phyloP scores from a whole-genome alignment of 2,888 invertebrate species.

The Leptogaster cylindrica region DNA sequence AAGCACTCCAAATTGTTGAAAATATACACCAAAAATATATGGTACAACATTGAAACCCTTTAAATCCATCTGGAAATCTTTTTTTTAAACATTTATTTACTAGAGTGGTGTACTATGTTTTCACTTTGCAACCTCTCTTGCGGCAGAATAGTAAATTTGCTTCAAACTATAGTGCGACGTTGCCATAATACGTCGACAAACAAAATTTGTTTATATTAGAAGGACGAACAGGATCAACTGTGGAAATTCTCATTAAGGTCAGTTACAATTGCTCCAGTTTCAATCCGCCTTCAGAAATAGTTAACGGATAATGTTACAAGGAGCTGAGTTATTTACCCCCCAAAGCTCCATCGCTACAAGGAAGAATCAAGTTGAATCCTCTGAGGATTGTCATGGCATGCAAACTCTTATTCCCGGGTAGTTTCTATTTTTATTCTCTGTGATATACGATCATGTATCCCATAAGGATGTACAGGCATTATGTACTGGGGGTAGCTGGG shows the following conservation, averaged over 20 bases:
- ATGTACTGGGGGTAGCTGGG: slow-evolving; percentile 11
- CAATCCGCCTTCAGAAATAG: neutral
- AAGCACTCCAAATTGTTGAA: too few species aligned
- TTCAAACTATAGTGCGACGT: too few species aligned
- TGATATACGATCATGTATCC: neutral
- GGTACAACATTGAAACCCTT: too few species aligned
- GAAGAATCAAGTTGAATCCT: neutral
- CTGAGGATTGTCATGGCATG: neutral
- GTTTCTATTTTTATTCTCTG: slow-evolving; percentile 21
- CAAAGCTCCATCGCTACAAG: neutral
- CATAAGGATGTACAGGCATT: neutral
- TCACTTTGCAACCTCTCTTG: too few species aligned
- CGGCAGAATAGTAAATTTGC: too few species aligned
- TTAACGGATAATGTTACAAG: neutral
- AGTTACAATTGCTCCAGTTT: neutral
- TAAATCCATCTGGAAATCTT: too few species aligned
- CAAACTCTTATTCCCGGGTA: neutral
- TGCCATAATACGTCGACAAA: too few species aligned
- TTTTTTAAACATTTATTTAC: too few species aligned
- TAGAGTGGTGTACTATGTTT: too few species aligned
- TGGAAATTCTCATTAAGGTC: neutral
- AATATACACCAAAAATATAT: too few species aligned
- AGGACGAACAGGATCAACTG: too few species aligned
- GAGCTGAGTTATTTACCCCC: neutral
- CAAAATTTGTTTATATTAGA: too few species aligned